Evolutionary conservation across 2,797 vertebrate species (phyloP).

Genomic region (Smutsia gigantea): DNA sequence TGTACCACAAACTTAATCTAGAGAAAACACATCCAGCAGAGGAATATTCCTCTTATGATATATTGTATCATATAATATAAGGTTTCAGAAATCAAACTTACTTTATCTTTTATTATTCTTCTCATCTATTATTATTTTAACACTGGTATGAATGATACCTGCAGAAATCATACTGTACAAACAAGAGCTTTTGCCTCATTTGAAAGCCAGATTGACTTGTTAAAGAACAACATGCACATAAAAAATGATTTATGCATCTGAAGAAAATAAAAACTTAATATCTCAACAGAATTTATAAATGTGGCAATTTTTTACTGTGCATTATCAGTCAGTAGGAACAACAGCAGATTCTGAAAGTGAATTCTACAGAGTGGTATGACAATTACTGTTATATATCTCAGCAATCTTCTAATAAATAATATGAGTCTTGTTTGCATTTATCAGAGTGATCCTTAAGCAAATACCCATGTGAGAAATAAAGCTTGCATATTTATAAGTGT

Average conservation of each 20-base stretch:
- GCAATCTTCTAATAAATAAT: slow-evolving; percentile 85
- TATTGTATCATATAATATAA: background rate
- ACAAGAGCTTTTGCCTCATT: slow-evolving; percentile 21
- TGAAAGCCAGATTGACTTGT: slow-evolving; percentile 61
- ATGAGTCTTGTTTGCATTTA: slow-evolving; percentile 83
- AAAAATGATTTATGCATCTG: slow-evolving; percentile 56
- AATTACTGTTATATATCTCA: slow-evolving; percentile 82
- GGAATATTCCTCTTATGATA: background rate
- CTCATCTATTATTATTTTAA: slow-evolving; percentile 54
- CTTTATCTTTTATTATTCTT: slow-evolving; percentile 35
- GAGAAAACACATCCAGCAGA: background rate
- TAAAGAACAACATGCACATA: slow-evolving; percentile 61
- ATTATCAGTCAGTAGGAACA: slow-evolving; percentile 69
- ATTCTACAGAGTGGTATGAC: slow-evolving; percentile 78
- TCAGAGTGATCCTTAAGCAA: slow-evolving; percentile 80
- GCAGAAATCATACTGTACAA: slow-evolving; percentile 46
- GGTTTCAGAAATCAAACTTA: background rate
- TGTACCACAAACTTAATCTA: slow-evolving; percentile 5
- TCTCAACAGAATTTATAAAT: slow-evolving; percentile 74
- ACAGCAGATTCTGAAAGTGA: slow-evolving; percentile 68
- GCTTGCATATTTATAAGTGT: slow-evolving; percentile 82
- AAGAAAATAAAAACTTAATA: slow-evolving; percentile 74
- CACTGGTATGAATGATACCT: slow-evolving; percentile 3
- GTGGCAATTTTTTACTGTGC: slow-evolving; percentile 69
- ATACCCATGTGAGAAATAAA: slow-evolving; percentile 74